phyloP scores from a whole-genome alignment of 1,140 invertebrate genomes.

The Chrysomallon squamiferum region DNA sequence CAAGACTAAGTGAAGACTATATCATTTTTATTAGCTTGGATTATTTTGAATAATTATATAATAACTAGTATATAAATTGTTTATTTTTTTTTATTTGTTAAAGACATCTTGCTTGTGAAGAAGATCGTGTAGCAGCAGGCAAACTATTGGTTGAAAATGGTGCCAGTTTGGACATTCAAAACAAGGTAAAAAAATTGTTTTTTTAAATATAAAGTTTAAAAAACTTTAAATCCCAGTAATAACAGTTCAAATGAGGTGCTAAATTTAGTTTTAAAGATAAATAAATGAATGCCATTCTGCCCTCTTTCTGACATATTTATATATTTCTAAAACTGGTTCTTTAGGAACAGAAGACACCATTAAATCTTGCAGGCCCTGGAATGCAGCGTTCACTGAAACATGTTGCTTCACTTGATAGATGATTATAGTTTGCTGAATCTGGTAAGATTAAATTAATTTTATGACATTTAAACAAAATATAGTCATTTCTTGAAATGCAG shows the following conservation, averaged over 20 bases:
- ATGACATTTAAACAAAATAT: too few species aligned
- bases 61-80: too few species aligned
- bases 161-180: conserved; percentile 70
- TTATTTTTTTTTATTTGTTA: conserved; percentile 45
- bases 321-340: conserved; percentile 13
- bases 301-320: background rate
- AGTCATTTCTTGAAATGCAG: too few species aligned
- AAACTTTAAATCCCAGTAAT: background rate
- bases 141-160: conserved; percentile 74
- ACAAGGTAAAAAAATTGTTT: conserved; percentile 66
- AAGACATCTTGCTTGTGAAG: conserved; percentile 85
- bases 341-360: conserved; percentile 72
- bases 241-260: too few species aligned
- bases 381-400: conserved; percentile 27
- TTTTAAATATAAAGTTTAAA: background rate
- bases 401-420: background rate
- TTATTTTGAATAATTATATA: too few species aligned
- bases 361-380: conserved; percentile 69
- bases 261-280: background rate
- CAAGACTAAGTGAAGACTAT: too few species aligned
- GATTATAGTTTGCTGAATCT: background rate
- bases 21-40: too few species aligned
- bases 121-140: conserved; percentile 76
- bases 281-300: background rate
- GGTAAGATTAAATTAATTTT: too few species aligned